These are phyloP conservation scores for Poeciliopsis turneri DNA, from an alignment of 2,797 vertebrate species.

Conservation along the genomic window DNA sequence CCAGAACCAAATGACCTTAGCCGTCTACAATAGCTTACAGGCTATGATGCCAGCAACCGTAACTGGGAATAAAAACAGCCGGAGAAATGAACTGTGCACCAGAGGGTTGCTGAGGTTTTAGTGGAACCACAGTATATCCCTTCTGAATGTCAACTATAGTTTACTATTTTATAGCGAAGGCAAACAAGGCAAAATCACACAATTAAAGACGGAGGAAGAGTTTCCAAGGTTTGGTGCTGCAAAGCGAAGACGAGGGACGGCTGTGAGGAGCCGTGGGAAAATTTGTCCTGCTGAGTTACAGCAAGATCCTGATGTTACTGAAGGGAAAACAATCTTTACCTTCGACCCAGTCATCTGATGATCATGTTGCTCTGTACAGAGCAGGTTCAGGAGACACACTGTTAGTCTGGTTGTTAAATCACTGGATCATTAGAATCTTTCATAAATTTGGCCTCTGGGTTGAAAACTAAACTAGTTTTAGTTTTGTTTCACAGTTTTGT, in stretches of 20 bases:
- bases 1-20: constrained; percentile 82
- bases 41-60: constrained; percentile 77
- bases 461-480: neutral
- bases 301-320: constrained; percentile 7
- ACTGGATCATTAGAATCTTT: neutral
- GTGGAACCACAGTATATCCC: constrained; percentile 74
- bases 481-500: too few species aligned
- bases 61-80: constrained; percentile 83
- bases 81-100: constrained; percentile 77
- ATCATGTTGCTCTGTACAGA: neutral
- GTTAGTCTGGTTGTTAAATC: too few species aligned
- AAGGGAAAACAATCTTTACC: neutral
- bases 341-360: neutral
- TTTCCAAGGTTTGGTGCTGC: constrained; percentile 67
- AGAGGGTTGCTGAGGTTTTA: constrained; percentile 80
- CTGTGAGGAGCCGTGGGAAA: constrained; percentile 75
- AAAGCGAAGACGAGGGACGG: constrained; percentile 57
- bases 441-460: neutral
- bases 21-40: constrained; percentile 69
- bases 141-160: constrained; percentile 84
- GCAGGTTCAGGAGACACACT: neutral
- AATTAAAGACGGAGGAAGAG: constrained; percentile 57
- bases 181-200: constrained; percentile 67
- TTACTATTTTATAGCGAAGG: constrained; percentile 72
- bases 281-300: constrained; percentile 42